Conservation (phyloP, 1,140 invertebrate genomes). For the Cydia splendana region DNA sequence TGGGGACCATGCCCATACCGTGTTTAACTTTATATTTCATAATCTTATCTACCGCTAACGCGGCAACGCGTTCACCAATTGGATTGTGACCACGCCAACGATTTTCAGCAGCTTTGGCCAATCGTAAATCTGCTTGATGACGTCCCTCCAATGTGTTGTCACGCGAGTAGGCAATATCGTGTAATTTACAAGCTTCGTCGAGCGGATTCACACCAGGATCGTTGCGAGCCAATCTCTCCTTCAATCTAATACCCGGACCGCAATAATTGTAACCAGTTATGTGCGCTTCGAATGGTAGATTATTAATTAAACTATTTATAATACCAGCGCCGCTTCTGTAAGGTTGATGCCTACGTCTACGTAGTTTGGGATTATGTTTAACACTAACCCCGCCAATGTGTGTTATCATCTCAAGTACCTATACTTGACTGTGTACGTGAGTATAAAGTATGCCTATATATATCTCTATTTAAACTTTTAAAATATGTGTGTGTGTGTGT, state of each 20-base stretch:
- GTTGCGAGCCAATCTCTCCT: not conserved
- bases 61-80: not conserved
- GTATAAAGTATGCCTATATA: too few species aligned
- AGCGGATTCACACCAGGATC: not conserved
- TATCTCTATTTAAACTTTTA: too few species aligned
- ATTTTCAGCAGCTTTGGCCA: not conserved
- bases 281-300: not conserved
- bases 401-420: too few species aligned
- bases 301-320: not conserved
- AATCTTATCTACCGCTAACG: not conserved
- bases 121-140: not conserved
- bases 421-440: too few species aligned
- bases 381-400: too few species aligned
- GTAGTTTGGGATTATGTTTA: too few species aligned
- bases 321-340: too few species aligned
- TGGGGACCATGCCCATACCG: not conserved
- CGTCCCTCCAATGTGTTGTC: not conserved
- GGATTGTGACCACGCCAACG: too few species aligned
- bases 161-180: not conserved
- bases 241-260: not conserved
- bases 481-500: too few species aligned
- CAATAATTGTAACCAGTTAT: conserved; percentile 9
- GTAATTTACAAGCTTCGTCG: not conserved
- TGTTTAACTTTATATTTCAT: not conserved
- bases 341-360: too few species aligned